Evolutionary conservation across 2,888 invertebrate species (phyloP), one percentile per base, ranked within the genome.

Genomic region (Tetragnatha montana): DNA sequence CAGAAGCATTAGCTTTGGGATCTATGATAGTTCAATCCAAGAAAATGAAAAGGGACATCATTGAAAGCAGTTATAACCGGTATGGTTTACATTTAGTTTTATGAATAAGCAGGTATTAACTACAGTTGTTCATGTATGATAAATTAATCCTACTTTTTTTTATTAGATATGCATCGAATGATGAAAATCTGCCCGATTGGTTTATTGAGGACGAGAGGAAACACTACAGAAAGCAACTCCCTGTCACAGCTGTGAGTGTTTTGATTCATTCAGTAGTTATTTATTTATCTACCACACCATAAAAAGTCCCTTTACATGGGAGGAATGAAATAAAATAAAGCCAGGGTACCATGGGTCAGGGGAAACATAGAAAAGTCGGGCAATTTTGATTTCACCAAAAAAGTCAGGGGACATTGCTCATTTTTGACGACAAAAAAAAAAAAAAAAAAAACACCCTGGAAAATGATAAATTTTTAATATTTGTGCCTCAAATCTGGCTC

Each of bases 121-220:
- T 68, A 79, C n/a, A 35, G 4, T 79, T 21, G 12, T 60, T 12
- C 51, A 0, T 8, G 17, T n/a, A 76, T n/a, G 47, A 47, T 12
- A 50, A 51, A 17, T 22, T 60, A 60, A 35, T 60, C 21, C 21
- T 60, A 12, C 8, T 50, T 86, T 68, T 87, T 81, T 22, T n/a
- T n/a, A n/a, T n/a, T 91, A 94, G 94, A 81, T 99, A 97, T 93
- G 96, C 97, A 4, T 98, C 97, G 93, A 97, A 98, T 93, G 99
- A 99, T 93, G 96, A 96, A 1, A 95, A 97, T 93, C 94, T 99
- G 79, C 99, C 99, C 0, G 96, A 97, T 92, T 99, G 99, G 99
- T 99, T 99, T 94, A 95, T 95, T 0, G 96, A 97, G 89, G 99
- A 99, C 92, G 99, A 99, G 93, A 95, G 96, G 91, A 96, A 96